phyloP scores from a whole-genome alignment of 2,888 invertebrate genomes.

The Helicoverpa assulta region DNA sequence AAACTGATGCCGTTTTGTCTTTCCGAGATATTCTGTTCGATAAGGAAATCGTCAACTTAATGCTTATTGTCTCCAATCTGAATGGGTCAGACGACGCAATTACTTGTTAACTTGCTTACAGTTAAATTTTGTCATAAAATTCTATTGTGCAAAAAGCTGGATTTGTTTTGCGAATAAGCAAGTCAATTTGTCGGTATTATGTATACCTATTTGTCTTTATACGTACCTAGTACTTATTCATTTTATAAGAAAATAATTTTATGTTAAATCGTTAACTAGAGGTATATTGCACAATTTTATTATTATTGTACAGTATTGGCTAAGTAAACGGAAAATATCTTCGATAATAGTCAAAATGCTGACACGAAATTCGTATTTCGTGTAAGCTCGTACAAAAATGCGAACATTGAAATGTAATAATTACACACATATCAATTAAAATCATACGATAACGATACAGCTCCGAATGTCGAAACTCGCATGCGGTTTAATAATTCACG shows the following conservation, averaged over 20 bases:
- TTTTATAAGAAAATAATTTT: too few relatives aligned
- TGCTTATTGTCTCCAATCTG: neutral
- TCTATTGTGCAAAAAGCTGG: neutral
- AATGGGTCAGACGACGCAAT: constrained; percentile 12
- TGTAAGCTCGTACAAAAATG: constrained; percentile 11
- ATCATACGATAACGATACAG: constrained; percentile 42
- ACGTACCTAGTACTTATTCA: too few relatives aligned
- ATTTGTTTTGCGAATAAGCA: constrained; percentile 1
- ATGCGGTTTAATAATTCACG: constrained; percentile 26
- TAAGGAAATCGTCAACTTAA: constrained; percentile 34
- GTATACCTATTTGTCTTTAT: too few relatives aligned
- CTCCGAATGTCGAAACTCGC: constrained; percentile 8
- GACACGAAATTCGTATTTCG: constrained; percentile 22
- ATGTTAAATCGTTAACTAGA: constrained; percentile 30
- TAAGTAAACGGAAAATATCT: constrained; percentile 23
- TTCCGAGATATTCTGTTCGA: constrained; percentile 8
- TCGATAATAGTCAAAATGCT: constrained; percentile 28
- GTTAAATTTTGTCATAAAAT: constrained; percentile 17
- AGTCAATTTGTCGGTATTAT: too few relatives aligned
- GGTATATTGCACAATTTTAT: constrained; percentile 52
- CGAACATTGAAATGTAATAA: constrained; percentile 3
- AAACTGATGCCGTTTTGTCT: constrained; percentile 11
- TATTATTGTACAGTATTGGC: constrained; percentile 18
- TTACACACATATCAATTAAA: constrained; percentile 39
- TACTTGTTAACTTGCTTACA: constrained; percentile 16